These are phyloP conservation scores for Martes martes DNA, from an alignment of 2,113 vertebrate species.

Conservation along the genomic window DNA sequence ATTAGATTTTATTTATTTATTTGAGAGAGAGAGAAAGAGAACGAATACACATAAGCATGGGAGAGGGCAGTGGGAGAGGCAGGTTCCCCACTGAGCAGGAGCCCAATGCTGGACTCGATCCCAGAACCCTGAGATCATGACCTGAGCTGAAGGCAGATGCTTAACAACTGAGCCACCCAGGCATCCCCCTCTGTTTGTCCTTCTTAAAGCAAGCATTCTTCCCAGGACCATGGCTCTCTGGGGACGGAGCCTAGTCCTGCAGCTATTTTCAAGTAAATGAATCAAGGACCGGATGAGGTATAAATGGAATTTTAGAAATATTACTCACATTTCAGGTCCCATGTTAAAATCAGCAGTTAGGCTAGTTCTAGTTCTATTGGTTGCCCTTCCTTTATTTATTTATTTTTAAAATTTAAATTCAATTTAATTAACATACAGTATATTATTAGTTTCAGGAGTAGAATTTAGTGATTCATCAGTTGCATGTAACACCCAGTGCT, in stretches of 20 bases:
- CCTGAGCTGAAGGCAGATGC: no score
- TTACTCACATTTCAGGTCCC: background rate
- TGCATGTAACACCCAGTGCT: background rate
- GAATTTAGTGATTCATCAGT: background rate
- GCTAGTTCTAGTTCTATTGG: background rate
- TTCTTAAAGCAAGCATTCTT: background rate
- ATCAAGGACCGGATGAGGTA: background rate
- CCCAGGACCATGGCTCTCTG: background rate
- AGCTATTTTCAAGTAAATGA: background rate
- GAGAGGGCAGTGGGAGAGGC: no score
- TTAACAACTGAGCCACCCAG: no score
- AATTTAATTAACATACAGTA: background rate
- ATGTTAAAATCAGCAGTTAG: background rate
- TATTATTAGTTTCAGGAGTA: background rate
- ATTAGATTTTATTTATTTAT: no score
- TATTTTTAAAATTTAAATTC: background rate
- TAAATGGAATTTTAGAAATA: background rate
- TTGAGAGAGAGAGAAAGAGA: no score
- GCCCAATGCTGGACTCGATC: no score
- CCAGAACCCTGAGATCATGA: no score
- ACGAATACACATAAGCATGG: no score
- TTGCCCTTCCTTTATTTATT: background rate
- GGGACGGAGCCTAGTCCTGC: background rate
- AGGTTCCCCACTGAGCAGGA: no score
- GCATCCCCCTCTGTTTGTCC: background rate